Evolutionary conservation across 2,888 invertebrate species (phyloP).

Genomic region (Macrosiphum euphorbiae): DNA sequence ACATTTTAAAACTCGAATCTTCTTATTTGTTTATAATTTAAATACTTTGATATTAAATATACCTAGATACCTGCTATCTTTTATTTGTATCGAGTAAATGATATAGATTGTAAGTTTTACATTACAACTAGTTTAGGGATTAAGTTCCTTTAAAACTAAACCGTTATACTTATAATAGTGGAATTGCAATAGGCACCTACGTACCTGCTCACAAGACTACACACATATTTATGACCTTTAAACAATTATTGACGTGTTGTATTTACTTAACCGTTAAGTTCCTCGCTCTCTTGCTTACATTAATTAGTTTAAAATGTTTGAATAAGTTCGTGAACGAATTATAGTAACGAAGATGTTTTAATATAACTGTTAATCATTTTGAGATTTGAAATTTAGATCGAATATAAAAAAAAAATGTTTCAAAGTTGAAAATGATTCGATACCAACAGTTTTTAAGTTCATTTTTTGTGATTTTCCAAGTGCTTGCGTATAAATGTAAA

Average conservation of each 20-base stretch:
- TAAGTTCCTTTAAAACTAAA: background rate
- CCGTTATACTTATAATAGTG: background rate
- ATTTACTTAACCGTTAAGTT: constrained; percentile 52
- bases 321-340: constrained; percentile 38
- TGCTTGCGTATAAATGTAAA: background rate
- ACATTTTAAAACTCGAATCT: background rate
- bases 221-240: background rate
- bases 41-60: background rate
- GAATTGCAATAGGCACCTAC: background rate
- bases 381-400: background rate
- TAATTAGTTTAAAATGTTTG: constrained; percentile 26
- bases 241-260: background rate
- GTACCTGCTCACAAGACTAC: background rate
- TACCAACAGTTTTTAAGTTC: background rate
- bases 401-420: background rate
- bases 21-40: background rate
- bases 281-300: constrained; percentile 22
- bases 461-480: background rate
- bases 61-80: background rate
- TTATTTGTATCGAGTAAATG: background rate
- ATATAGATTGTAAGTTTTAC: background rate
- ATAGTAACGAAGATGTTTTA: constrained; percentile 5
- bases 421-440: background rate
- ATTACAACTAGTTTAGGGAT: background rate
- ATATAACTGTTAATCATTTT: constrained; percentile 33